Evolutionary conservation across 1,140 invertebrate species (phyloP).

Genomic region (Potamilus streckersoni): DNA sequence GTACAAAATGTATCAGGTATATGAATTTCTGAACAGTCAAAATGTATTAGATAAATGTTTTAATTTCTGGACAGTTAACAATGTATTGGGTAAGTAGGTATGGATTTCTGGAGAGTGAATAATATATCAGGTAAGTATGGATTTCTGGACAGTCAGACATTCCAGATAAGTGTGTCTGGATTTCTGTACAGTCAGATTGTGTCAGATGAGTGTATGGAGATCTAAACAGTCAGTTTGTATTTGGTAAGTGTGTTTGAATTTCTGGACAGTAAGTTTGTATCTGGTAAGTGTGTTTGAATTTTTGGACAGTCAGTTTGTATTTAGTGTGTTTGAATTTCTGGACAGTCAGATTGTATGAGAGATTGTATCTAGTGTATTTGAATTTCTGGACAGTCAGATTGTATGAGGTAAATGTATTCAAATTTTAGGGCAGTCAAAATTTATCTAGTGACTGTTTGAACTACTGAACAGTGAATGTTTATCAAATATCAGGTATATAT

Average conservation of each 20-base stretch:
- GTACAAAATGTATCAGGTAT: not conserved
- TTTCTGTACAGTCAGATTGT: not conserved
- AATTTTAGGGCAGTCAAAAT: no score
- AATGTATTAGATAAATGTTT: no score
- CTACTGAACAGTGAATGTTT: not conserved
- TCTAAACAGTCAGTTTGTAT: not conserved
- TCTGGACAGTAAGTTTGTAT: not conserved
- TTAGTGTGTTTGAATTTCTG: not conserved
- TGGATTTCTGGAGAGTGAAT: not conserved
- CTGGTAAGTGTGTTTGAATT: not conserved
- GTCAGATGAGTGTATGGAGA: not conserved
- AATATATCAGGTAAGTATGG: not conserved
- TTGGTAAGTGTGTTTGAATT: no score
- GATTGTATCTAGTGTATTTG: no score
- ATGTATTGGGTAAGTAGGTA: no score
- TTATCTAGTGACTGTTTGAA: not conserved
- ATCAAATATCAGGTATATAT: not conserved
- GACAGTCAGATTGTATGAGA: not conserved
- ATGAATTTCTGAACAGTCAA: not conserved
- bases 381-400: no score
- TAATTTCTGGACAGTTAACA: no score
- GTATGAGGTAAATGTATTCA: no score
- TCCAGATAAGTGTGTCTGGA: not conserved
- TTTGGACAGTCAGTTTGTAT: constrained; percentile 62
- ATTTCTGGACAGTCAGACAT: not conserved